Evolutionary conservation across 2,888 invertebrate genomes (phyloP).

Genomic region (Slavum lentiscoides): DNA sequence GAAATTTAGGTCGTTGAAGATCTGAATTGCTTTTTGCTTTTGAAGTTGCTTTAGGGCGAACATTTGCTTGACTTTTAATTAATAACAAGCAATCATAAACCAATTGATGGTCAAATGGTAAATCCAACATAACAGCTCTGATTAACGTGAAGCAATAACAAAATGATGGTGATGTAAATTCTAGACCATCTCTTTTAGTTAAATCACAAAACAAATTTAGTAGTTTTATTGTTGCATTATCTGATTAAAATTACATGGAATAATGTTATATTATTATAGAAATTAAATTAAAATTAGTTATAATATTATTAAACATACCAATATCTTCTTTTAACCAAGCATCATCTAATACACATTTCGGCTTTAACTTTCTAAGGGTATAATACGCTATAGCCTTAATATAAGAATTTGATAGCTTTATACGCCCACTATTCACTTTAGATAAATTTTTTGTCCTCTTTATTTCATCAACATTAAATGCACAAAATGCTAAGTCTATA

Average conservation of each 20-base stretch:
- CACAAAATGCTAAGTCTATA: constrained; percentile 66
- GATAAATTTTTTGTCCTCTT: constrained; percentile 24
- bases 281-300: neutral
- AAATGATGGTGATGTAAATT: constrained; percentile 75
- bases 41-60: constrained; percentile 61
- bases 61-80: constrained; percentile 73
- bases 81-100: constrained; percentile 69
- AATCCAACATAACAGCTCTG: constrained; percentile 64
- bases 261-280: neutral
- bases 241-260: constrained; percentile 29
- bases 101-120: constrained; percentile 63
- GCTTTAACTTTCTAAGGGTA: constrained; percentile 75
- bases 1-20: constrained; percentile 72
- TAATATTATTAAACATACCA: constrained; percentile 58
- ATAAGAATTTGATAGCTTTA: constrained; percentile 57
- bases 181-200: constrained; percentile 55
- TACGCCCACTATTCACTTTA: constrained; percentile 30
- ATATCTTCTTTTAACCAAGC: constrained; percentile 76
- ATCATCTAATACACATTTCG: constrained; percentile 77
- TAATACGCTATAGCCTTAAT: constrained; percentile 67
- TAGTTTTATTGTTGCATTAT: constrained; percentile 50
- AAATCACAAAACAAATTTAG: constrained; percentile 48
- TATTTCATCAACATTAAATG: constrained; percentile 60
- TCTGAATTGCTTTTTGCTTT: constrained; percentile 61
- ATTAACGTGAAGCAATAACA: constrained; percentile 82